Evolutionary conservation across 2,113 vertebrate species (phyloP), one percentile per base, ranked within the genome.

Genomic region (Glaucidium brasilianum): DNA sequence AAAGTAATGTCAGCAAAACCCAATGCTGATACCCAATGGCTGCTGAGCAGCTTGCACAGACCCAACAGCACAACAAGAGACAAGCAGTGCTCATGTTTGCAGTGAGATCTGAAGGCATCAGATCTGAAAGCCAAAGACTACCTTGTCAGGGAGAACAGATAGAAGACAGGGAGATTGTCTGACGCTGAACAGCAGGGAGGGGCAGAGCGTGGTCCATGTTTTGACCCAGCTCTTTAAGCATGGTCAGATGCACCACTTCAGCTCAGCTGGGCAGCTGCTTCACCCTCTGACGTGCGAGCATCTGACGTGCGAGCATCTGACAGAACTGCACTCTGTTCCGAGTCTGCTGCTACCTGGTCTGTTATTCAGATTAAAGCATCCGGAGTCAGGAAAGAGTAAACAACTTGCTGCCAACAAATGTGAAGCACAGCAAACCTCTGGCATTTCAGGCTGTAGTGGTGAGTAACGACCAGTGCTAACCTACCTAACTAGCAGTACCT

Each of bases 201-300:
- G 41, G 41, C 27, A 43, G 12, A 30, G 43, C 5, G 15, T 10
- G 19, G 37, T 37, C 45, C 16, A n/a, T 52, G 37, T 34, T 45
- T 29, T 47, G 59, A 16, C 39, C n/a, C 52, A 25, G 30, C 30
- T 66, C 63, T 29, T 10, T 0, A 2, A n/a, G 56, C 50, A 13
- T 0, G 1, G 18, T 23, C 47, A 55, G 53, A 41, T 23, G 64
- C 0, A 2, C 20, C 34, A 2, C 18, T 35, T 79, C 18, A 52
- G 56, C 55, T 80, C 39, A 15, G 14, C 1, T 15, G 20, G 27
- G 35, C 15, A 25, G 29, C 73, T 55, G 30, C 59, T 43, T 49
- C 73, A 25, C 55, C 75, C 45, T 21, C 7, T n/a, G n/a, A 4
- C 21, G 3, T 1, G 5, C 32, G 41, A 41, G 25, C 39, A 22